A percentile compares a stretch with the other conserved stretches of the same genome.
Evolutionary conservation across 1,140 invertebrate genomes (phyloP).

Genomic region (Pinna nobilis): DNA sequence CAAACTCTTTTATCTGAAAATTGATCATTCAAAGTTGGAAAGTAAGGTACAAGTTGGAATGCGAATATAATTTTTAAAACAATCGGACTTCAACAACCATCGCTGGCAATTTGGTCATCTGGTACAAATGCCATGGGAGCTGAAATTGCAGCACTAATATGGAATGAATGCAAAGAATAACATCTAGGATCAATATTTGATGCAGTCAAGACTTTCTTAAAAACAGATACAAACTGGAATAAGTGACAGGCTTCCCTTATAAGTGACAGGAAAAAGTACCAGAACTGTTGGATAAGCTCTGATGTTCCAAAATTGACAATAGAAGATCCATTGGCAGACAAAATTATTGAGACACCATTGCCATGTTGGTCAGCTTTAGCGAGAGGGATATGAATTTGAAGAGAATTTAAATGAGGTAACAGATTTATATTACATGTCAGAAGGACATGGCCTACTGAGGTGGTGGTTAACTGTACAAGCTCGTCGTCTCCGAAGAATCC

Average conservation of each 20-base stretch:
- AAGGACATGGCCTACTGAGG: background rate
- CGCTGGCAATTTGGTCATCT: background rate
- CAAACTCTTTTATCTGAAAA: constrained; percentile 19
- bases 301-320: background rate
- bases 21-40: background rate
- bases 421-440: background rate
- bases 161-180: too few species aligned
- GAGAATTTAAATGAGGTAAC: background rate
- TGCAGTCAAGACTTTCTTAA: background rate
- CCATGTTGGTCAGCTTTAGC: constrained; percentile 2
- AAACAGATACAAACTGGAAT: background rate
- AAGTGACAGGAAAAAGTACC: background rate
- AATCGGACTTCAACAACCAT: background rate
- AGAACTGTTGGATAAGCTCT: background rate
- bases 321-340: too few species aligned
- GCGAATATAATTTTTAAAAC: background rate
- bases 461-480: background rate
- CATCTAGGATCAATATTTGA: background rate
- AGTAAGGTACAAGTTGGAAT: background rate
- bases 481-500: constrained; percentile 7
- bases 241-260: background rate
- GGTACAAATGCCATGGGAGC: background rate
- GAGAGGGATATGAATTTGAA: background rate
- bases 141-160: background rate
- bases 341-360: background rate